Evolutionary conservation across 2,113 vertebrate species (phyloP).

Genomic region (Crotalus helleri): DNA sequence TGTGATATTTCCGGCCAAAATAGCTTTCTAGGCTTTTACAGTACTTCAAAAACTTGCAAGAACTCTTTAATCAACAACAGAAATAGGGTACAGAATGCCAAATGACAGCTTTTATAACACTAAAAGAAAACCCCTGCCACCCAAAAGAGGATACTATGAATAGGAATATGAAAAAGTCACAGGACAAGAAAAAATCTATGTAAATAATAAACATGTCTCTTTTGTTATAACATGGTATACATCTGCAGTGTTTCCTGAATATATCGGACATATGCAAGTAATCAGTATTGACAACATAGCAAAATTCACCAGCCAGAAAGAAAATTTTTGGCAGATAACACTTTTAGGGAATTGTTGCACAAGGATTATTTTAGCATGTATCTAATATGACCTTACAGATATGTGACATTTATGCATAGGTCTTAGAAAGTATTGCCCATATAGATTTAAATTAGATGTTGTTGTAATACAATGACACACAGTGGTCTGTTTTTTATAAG

Average conservation of each 20-base stretch:
- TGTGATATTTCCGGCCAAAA: neutral
- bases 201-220: neutral
- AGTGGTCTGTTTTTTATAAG: neutral
- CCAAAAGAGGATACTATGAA: neutral
- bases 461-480: neutral
- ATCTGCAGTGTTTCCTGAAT: neutral
- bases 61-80: neutral
- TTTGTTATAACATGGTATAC: neutral
- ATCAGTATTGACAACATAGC: neutral
- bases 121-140: neutral
- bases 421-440: neutral
- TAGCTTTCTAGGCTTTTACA: neutral
- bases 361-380: neutral
- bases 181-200: neutral
- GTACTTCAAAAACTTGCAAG: neutral
- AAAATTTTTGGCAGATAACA: neutral
- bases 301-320: neutral
- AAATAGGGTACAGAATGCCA: neutral
- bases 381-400: neutral
- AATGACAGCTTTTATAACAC: neutral
- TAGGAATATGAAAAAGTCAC: neutral
- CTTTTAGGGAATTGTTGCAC: neutral
- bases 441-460: neutral
- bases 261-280: neutral
- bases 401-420: neutral